Evolutionary conservation across 2,888 invertebrate genomes (phyloP), one percentile per base, ranked within the genome.

Genomic region (Leptinotarsa haldemani): DNA sequence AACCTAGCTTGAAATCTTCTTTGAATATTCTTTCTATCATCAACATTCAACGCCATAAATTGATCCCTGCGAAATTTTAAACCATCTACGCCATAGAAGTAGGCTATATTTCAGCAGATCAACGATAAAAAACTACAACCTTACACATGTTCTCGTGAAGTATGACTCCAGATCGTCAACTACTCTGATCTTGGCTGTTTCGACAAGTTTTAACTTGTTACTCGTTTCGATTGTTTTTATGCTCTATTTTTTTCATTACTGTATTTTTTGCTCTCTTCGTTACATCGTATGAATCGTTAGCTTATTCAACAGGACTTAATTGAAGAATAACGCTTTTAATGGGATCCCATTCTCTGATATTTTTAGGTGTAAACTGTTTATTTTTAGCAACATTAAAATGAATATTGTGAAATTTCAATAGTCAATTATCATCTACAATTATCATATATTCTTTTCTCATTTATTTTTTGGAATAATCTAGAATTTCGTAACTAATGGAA

Each of bases 181-280:
- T 61, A 58, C 69, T 69, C 53, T 47, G 58, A 53, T 58, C 69
- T 58, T 61, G 56, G 47, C 46, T 69, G 58, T 47, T 58, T 69
- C 47, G 46, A 72, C 71, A 72, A 67, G 71, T 72, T 68, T 16
- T 13, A 58, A 72, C 71, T 63, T 72, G 71, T 72, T 61, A 46
- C 46, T 40, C n/a, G 47, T 58, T 56, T 20, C 47, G 16, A 69
- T 69, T 20, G 56, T 61, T 61, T 61, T 61, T 61, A 61, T 61
- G 12, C 16, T 40, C 9, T n/a, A n/a, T 30, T 61, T 30, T 2
- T n/a, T 30, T 40, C 16, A 12, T 16, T 12, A 22, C 13, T 40
- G 40, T 12, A 30, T 61, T 22, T 56, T 56, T 56, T 12, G 20
- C 20, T 22, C 13, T 22, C 12, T 53, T 16, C 53, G n/a, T 2